These are phyloP conservation scores for Dicyrtomina minuta DNA, from an alignment of 2,888 invertebrate species.

Conservation along the genomic window DNA sequence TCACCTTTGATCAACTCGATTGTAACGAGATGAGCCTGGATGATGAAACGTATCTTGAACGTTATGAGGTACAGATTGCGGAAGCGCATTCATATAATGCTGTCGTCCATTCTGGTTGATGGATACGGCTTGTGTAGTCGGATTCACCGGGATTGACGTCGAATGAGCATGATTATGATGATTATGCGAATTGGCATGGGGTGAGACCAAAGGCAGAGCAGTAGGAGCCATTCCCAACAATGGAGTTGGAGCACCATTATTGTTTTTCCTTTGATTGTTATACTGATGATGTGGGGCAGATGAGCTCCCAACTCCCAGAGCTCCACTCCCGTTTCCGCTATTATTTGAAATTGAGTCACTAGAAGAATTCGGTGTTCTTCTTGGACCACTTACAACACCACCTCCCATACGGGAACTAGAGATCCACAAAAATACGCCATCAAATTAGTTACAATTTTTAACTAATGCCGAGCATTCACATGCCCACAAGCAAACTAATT, in stretches of 20 bases:
- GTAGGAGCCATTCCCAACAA: slow-evolving; percentile 46
- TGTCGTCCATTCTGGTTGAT: slow-evolving; percentile 43
- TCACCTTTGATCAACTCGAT: slow-evolving; percentile 2
- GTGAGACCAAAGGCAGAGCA: slow-evolving; percentile 43
- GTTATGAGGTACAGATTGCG: slow-evolving; percentile 43
- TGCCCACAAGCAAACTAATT: no score
- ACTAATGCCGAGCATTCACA: no score
- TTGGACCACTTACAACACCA: slow-evolving; percentile 5
- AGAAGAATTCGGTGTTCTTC: slow-evolving; percentile 36
- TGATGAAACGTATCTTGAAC: slow-evolving; percentile 37
- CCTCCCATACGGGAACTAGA: slow-evolving; percentile 16
- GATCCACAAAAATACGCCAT: no score
- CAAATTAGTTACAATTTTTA: no score
- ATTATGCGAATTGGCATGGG: slow-evolving; percentile 38
- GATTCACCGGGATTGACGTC: slow-evolving; percentile 41
- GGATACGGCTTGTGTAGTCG: slow-evolving; percentile 29
- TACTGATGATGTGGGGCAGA: slow-evolving; percentile 39
- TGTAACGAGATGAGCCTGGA: slow-evolving; percentile 20
- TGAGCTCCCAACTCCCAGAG: slow-evolving; percentile 33
- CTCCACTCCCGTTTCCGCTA: slow-evolving; percentile 41
- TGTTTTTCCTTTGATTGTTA: slow-evolving; percentile 45
- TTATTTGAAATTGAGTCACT: slow-evolving; percentile 35
- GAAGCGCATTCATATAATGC: slow-evolving; percentile 42
- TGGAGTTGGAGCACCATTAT: slow-evolving; percentile 42
- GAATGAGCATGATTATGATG: slow-evolving; percentile 40